Conservation (phyloP, 1,140 invertebrate species). For the Leptopilina clavipes region DNA sequence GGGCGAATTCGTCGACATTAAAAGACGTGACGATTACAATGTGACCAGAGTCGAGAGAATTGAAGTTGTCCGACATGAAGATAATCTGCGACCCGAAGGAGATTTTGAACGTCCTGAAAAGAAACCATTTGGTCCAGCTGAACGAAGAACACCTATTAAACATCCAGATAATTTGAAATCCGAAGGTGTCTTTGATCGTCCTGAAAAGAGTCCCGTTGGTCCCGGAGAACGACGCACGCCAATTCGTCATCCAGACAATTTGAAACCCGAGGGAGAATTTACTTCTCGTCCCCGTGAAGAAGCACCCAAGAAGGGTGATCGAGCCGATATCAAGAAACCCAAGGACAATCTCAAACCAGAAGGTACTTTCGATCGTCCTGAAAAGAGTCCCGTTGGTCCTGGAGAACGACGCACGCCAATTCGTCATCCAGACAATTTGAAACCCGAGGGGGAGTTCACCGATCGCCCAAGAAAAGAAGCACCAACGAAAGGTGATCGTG, state of each 20-base stretch:
- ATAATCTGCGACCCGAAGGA: conserved; percentile 75
- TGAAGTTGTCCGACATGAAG: conserved; percentile 66
- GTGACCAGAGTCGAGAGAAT: conserved; percentile 64
- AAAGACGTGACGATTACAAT: conserved; percentile 70
- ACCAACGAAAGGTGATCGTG: conserved; percentile 69
- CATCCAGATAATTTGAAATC: conserved; percentile 78
- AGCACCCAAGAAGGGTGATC: conserved; percentile 56
- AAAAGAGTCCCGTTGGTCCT: conserved; percentile 62
- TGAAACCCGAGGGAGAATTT: conserved; percentile 71
- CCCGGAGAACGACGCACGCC: conserved; percentile 73
- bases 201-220: conserved; percentile 64
- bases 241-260: conserved; percentile 69
- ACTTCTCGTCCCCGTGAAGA: conserved; percentile 70
- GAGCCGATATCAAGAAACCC: conserved; percentile 65
- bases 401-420: conserved; percentile 70
- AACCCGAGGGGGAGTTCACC: conserved; percentile 76
- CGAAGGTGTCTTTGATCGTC: conserved; percentile 79
- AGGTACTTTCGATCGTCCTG: conserved; percentile 77
- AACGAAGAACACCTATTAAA: conserved; percentile 63
- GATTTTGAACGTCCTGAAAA: conserved; percentile 69
- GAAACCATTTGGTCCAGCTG: conserved; percentile 51
- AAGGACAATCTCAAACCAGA: conserved; percentile 76
- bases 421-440: conserved; percentile 77
- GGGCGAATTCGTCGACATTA: conserved; percentile 78
- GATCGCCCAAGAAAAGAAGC: conserved; percentile 56